Conservation (phyloP, 2,113 vertebrate genomes). For the Mesoclemmys tuberculata region DNA sequence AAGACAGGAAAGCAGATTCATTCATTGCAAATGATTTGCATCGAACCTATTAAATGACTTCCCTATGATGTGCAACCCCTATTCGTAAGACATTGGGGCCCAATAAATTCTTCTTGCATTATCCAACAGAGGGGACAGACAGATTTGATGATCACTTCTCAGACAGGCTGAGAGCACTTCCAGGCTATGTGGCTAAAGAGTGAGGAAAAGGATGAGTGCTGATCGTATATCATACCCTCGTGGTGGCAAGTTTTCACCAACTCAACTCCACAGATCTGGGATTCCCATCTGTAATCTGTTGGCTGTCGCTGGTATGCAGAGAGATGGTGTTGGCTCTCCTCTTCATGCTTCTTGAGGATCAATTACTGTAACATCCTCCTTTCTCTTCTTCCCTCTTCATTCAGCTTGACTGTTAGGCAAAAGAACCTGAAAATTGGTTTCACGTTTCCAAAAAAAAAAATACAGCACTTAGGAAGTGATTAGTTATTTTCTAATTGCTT, state of each 20-base stretch:
- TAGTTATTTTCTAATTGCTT: not conserved
- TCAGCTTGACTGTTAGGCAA: not conserved
- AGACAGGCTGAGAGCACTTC: not conserved
- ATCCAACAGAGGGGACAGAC: not conserved
- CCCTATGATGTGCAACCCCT: not conserved
- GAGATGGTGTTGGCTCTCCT: not conserved
- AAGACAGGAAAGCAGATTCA: not conserved
- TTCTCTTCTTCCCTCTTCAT: not conserved
- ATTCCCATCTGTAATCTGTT: not conserved
- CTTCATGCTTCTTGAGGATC: not conserved
- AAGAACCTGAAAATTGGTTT: not conserved
- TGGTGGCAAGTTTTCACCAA: not conserved
- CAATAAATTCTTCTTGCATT: not conserved
- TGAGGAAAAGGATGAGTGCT: not conserved
- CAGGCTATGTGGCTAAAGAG: not conserved
- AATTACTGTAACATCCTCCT: not conserved
- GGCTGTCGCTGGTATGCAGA: not conserved
- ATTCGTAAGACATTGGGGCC: not conserved
- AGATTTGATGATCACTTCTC: not conserved
- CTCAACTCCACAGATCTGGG: not conserved
- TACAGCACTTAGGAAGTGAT: not conserved
- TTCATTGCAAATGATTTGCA: not conserved
- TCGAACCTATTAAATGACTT: not conserved
- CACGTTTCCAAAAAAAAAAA: too few species aligned
- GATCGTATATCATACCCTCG: not conserved